These are phyloP conservation scores for Zosterops japonicus DNA, from an alignment of 2,113 vertebrate species.

Conservation along the genomic window DNA sequence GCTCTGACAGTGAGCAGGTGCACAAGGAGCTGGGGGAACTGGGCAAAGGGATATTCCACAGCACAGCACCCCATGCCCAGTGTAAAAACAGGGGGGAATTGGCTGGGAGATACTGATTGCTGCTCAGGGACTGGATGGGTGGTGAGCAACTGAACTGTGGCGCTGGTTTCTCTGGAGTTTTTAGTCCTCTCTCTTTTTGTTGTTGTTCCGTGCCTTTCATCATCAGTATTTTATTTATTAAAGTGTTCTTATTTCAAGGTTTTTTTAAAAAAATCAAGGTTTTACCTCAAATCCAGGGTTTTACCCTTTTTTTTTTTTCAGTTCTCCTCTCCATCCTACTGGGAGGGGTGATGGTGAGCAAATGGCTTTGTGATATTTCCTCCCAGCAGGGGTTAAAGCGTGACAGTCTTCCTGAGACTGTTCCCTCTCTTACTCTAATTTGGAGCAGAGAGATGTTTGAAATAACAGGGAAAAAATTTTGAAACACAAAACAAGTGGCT, in stretches of 20 bases:
- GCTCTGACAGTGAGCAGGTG: background rate
- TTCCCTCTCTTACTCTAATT: background rate
- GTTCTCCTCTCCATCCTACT: background rate
- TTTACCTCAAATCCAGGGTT: background rate
- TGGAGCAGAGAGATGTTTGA: background rate
- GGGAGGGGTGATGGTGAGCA: background rate
- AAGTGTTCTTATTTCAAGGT: background rate
- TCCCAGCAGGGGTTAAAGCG: background rate
- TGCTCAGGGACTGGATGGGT: background rate
- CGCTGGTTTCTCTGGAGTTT: background rate
- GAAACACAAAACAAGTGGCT: background rate
- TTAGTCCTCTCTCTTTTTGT: background rate
- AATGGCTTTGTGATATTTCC: background rate
- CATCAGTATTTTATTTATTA: background rate
- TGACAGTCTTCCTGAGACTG: background rate
- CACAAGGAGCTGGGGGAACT: background rate
- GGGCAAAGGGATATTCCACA: background rate
- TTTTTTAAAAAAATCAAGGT: no score
- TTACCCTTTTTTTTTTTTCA: background rate
- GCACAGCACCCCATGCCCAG: background rate
- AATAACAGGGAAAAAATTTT: background rate
- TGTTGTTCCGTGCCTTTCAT: background rate
- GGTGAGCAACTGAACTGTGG: background rate
- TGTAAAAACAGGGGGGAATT: background rate
- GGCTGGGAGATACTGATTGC: background rate